Evolutionary conservation across 2,888 invertebrate genomes (phyloP).

Genomic region (Tubulanus polymorphus): DNA sequence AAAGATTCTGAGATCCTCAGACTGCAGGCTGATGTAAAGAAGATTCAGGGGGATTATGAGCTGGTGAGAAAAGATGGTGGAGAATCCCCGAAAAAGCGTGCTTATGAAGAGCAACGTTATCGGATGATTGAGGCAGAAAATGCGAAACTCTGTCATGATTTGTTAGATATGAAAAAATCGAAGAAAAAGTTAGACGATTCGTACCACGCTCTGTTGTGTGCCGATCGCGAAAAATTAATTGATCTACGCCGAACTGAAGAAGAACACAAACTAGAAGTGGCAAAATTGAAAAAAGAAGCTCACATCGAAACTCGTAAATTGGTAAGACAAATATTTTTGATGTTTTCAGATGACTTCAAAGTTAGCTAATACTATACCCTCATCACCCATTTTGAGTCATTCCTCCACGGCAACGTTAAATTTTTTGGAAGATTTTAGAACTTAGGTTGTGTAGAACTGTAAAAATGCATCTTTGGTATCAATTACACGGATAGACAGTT

Average conservation of each 20-base stretch:
- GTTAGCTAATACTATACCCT: too few relatives aligned
- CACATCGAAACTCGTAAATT: not conserved
- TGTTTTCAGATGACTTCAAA: too few relatives aligned
- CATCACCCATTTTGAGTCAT: too few relatives aligned
- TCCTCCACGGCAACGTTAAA: too few relatives aligned
- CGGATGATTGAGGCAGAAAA: not conserved
- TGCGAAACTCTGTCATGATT: not conserved
- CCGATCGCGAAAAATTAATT: not conserved
- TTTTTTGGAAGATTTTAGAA: too few relatives aligned
- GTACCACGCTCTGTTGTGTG: not conserved
- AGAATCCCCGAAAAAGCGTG: not conserved
- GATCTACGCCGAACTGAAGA: not conserved
- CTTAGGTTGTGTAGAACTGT: too few relatives aligned
- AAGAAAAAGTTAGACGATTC: conserved; percentile 3
- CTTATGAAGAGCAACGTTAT: not conserved
- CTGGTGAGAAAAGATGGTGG: not conserved
- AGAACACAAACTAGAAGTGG: not conserved
- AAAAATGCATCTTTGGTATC: too few relatives aligned
- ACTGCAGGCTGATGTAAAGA: conserved; percentile 1
- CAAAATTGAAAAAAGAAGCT: not conserved
- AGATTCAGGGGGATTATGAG: not conserved
- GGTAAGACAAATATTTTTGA: not conserved
- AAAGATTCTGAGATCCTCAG: not conserved
- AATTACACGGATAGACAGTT: too few relatives aligned
- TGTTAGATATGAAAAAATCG: not conserved